Base-by-base conservation (phyloP, 1,140 invertebrate genomes). In the Trypoxylus dichotomus region DNA sequence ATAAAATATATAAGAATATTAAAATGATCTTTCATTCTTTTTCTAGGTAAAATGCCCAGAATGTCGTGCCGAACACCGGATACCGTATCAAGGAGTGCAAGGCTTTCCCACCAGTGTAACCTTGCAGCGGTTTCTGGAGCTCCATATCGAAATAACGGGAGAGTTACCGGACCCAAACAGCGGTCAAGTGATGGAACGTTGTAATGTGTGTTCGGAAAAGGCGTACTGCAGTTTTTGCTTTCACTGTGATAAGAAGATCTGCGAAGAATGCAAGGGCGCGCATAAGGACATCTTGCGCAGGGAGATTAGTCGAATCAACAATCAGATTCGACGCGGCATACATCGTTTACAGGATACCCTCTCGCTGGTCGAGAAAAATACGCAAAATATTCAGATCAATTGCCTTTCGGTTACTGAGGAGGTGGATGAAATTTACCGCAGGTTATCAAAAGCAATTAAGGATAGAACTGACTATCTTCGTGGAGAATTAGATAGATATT, bases 91-190 rank as follows among this genome's bases (percentile, higher is more conserved):
- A 88, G 97, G 97, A 37, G 95, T 98, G 19, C 96, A 88, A 78
- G 95, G 94, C 24, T 98, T 97, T 86, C 97, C 96, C 54, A 98
- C 95, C 81, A 99, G 99, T 88, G 96, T 98, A 3, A 99, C 97
- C 32, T 89, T 99, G 27, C 95, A 97, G 87, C 90, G 96, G 72
- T 99, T 99, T 87, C 89, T 99, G 77, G 97, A 99, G 86, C 90
- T 98, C 58, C 97, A 96, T 85, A 95, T 96, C 86, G 94, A 97
- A 87, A 97, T 97, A 78, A 97, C 95, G 29, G 95, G 96, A 78
- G 95, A 97, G 86, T 87, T 95, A 78, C 94, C 95, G 63, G 96
- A 96, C 88, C 95, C 95, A 60, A 96, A 94, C 72, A 93, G 92
- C 84, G 93, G 93, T 83, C 94, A 95, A 86, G 91, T 94, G 37